Base-by-base conservation (phyloP, 2,113 vertebrate genomes). In the Conger conger region DNA sequence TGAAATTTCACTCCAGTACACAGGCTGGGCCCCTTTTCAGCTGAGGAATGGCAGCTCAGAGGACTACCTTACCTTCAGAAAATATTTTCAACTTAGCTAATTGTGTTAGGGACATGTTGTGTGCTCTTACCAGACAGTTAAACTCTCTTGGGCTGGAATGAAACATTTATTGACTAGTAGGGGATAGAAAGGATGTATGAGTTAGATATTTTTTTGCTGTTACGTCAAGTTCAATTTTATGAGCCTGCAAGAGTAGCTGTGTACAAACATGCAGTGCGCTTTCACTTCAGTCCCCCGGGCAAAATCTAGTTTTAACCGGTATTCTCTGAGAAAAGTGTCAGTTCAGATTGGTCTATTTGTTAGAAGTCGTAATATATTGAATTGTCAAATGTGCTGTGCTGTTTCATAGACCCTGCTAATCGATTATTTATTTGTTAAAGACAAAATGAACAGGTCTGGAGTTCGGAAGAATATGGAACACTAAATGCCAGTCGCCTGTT, bases 31-130 rank as follows among this genome's bases (percentile, higher is more conserved):
- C 87, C 84, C 89, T 88, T 68, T 80, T 76, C 73, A 87, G 86
- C 84, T 83, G 84, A 89, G 90, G 37, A 82, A 85, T 57, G 82
- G 40, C 82, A 82, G 83, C 53, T 77, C 76, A 27, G 18, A 82
- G 80, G 85, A 86, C 86, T 88, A 86, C 89, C 89, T 87, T 88
- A 86, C 89, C 89, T 87, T 90, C 87, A 88, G 87, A 89, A 87
- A 88, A 86, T 85, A 88, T 87, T 89, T 88, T 86, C 86, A 89
- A 79, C 57, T 63, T 78, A 84, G 84, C 88, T 89, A 86, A 88
- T 90, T 87, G 86, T 86, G 87, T 89, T 89, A 90, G 87, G 88
- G 88, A 85, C 77, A 80, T 57, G 82, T 87, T 85, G 63, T 88
- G 89, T 88, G 85, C 84, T 88, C 36, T 82, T 54, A 83, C 81